Evolutionary conservation across 2,888 invertebrate species (phyloP).

Genomic region (Pristionchus maxplancki): DNA sequence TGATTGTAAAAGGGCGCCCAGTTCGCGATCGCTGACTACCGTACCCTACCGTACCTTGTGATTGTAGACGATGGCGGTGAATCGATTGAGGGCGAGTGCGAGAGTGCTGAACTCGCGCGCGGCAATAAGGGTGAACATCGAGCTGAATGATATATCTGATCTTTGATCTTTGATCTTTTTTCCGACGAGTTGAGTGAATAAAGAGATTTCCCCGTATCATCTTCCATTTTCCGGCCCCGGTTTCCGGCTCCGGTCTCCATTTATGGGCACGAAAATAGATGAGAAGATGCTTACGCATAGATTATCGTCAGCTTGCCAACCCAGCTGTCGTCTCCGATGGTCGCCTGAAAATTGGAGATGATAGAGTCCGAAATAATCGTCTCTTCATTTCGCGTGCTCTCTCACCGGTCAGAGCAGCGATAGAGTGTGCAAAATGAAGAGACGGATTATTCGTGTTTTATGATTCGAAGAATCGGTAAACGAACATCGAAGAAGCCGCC

Average conservation of each 20-base stretch:
- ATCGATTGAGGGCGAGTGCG: conserved; percentile 32
- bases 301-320: not conserved
- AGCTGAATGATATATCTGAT: not conserved
- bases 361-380: too few relatives aligned
- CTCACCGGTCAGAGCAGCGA: too few relatives aligned
- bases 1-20: too few relatives aligned
- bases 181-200: not conserved
- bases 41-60: conserved; percentile 41
- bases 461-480: not conserved
- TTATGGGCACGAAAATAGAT: too few relatives aligned
- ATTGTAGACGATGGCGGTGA: conserved; percentile 40
- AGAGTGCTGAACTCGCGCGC: conserved; percentile 5
- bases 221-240: too few relatives aligned
- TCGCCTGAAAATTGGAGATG: not conserved
- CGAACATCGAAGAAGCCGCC: conserved; percentile 13
- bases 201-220: too few relatives aligned
- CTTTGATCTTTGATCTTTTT: not conserved
- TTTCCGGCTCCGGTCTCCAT: too few relatives aligned
- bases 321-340: not conserved
- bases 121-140: not conserved
- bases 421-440: too few relatives aligned
- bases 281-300: conserved; percentile 26
- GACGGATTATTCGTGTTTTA: too few relatives aligned
- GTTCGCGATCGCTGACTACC: not conserved
- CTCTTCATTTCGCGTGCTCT: too few relatives aligned